A percentile compares a stretch with the other conserved stretches of the same genome.
phyloP scores from a whole-genome alignment of 2,797 vertebrate genomes.

The Meda fulgida region DNA sequence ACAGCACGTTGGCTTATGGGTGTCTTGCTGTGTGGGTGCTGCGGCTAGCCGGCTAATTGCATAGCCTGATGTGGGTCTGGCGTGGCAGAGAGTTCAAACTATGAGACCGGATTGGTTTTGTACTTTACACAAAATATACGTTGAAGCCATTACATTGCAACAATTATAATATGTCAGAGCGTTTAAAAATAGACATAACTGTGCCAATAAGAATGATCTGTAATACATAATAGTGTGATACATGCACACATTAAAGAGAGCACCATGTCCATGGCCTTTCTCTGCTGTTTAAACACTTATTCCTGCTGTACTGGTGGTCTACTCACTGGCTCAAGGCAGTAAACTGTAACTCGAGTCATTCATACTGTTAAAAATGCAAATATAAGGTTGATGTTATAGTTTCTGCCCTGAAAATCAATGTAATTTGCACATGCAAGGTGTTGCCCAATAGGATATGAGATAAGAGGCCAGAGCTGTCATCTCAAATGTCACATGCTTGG shows the following conservation, averaged over 20 bases:
- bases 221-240: neutral
- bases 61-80: neutral
- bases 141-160: neutral
- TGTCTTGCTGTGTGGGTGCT: slow-evolving; percentile 24
- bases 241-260: neutral
- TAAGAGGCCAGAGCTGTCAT: neutral
- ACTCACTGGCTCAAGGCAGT: neutral
- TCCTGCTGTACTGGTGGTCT: neutral
- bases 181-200: neutral
- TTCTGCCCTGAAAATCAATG: neutral
- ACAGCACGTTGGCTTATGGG: neutral
- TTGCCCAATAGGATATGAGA: neutral
- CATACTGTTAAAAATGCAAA: neutral
- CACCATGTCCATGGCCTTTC: neutral
- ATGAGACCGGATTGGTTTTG: neutral
- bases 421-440: neutral
- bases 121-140: too few species aligned
- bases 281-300: neutral
- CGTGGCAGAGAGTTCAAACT: slow-evolving; percentile 22
- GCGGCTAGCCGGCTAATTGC: slow-evolving; percentile 25
- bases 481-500: neutral
- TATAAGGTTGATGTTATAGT: neutral
- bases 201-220: too few species aligned
- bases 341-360: neutral
- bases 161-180: neutral